Evolutionary conservation across 35 echinoderm and acorn worm genomes (phyloP).

Genomic region (Holothuria glaberrima): DNA sequence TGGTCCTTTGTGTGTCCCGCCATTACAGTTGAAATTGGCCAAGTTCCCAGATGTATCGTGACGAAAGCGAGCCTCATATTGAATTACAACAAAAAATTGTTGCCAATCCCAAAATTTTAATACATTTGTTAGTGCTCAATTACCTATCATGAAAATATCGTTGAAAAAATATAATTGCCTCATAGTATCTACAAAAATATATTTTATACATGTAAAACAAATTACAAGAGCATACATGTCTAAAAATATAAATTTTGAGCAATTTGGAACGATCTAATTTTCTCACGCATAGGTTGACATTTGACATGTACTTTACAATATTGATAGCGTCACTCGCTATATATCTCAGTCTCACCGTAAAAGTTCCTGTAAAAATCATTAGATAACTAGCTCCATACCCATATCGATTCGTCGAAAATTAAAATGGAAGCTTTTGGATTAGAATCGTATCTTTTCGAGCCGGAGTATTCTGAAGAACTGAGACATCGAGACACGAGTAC

Average conservation of each 20-base stretch:
- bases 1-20: neutral
- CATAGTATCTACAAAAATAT: neutral
- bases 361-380: neutral
- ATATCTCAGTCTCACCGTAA: neutral
- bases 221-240: neutral
- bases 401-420: too few relatives aligned
- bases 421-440: neutral
- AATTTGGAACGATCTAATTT: neutral
- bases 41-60: neutral
- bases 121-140: neutral
- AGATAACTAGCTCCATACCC: neutral
- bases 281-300: neutral
- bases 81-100: neutral
- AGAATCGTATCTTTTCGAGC: neutral
- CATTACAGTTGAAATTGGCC: neutral
- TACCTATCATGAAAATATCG: neutral
- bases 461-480: conserved; percentile 11
- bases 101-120: neutral
- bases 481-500: neutral
- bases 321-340: neutral
- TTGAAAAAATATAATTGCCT: too few relatives aligned
- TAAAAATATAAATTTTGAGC: conserved; percentile 4
- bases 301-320: neutral
- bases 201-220: neutral
- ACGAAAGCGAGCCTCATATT: neutral